These are phyloP conservation scores for Oreocharis arfaki DNA, from an alignment of 2,113 vertebrate species.

Conservation along the genomic window DNA sequence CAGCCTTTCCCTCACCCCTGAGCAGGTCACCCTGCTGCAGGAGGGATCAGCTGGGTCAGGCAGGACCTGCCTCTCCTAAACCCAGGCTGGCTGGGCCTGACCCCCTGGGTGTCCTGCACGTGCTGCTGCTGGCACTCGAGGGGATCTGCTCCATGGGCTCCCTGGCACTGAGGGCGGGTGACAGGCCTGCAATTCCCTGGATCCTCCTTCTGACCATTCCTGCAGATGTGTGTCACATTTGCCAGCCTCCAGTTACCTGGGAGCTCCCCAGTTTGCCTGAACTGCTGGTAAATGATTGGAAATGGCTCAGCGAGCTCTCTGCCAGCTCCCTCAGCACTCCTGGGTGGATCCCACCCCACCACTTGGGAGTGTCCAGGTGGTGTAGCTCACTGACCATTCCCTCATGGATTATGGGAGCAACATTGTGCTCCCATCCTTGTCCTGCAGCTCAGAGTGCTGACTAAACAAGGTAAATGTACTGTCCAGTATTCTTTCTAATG, in stretches of 20 bases:
- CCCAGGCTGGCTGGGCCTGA: neutral
- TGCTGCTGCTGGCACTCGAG: neutral
- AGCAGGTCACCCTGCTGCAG: neutral
- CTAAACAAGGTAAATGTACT: neutral
- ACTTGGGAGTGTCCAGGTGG: neutral
- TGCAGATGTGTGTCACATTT: neutral
- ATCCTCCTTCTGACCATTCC: neutral
- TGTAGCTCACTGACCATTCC: neutral
- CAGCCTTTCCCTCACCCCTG: neutral
- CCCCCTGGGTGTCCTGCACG: neutral
- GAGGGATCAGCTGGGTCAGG: neutral
- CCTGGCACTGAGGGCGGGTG: neutral
- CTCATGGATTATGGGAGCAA: neutral
- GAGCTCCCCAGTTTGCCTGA: neutral
- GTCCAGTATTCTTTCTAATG: neutral
- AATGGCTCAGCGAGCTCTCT: neutral
- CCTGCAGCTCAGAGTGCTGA: neutral
- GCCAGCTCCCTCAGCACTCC: neutral
- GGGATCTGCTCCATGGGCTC: neutral
- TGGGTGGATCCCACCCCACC: neutral
- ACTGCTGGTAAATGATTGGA: neutral
- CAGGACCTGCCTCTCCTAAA: neutral
- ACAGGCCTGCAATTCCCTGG: neutral
- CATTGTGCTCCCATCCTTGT: neutral
- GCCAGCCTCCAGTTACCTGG: neutral